Base-by-base conservation (phyloP, 2,888 invertebrate genomes). In the Plagodis pulveraria region DNA sequence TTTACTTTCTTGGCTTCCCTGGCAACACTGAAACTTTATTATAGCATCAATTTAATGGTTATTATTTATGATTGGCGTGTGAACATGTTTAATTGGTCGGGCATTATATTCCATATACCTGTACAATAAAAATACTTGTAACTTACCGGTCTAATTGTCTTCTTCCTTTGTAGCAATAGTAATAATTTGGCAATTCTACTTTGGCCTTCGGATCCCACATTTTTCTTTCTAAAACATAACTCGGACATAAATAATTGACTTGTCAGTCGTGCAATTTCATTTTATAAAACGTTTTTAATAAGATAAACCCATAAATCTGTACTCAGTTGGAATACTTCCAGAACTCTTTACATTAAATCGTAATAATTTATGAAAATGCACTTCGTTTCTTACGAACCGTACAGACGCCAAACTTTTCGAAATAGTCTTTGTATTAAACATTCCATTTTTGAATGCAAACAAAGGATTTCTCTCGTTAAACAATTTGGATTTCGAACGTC, bases 31-130 rank as follows among this genome's bases (percentile, higher is more conserved):
- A 65, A 69, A 71, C 74, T 80, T 79, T 80, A 78, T 84, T 84
- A 83, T 80, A 72, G 74, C 77, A 70, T 77, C 77, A 77, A 81
- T 81, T 80, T 81, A 80, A 84, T 85, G 81, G 78, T 81, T 79
- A 81, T 79, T 83, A 83, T 84, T 82, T 83, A 80, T 83, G 84
- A 84, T 83, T 84, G 80, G 78, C 85, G 86, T 88, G 88, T 85
- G 86, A 87, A 83, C 74, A 74, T 72, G 72, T 75, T 70, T 78
- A 76, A 83, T 81, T 82, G 77, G 69, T 72, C 65, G 63, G 70
- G 65, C 70, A 73, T 72, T 69, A 69, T 71, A 69, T 76, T 67
- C 41, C 44, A 52, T 43, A 32, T 54, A 46, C 58, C 53, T 51
- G 54, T 42, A 51, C 58, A 58, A 50, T 67, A 57, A 66, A 65